These are phyloP conservation scores for Apis dorsata DNA, from an alignment of 1,140 invertebrate species.

Conservation along the genomic window DNA sequence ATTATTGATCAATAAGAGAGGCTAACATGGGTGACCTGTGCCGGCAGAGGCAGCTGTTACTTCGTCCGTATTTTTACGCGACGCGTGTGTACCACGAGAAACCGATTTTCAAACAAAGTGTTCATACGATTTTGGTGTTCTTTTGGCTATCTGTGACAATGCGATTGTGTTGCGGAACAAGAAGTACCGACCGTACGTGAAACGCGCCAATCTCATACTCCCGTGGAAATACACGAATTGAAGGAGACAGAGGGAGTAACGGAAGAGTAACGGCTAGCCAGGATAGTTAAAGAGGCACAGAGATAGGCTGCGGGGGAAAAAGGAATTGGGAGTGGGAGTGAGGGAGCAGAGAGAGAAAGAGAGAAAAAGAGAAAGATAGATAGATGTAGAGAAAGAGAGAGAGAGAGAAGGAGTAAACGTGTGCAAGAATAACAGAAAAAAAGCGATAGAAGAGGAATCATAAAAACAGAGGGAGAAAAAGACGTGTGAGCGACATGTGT, in stretches of 20 bases:
- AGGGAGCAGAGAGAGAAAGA: neutral
- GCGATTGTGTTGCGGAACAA: neutral
- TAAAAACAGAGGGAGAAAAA: slow-evolving; percentile 35
- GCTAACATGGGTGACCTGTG: slow-evolving; percentile 74
- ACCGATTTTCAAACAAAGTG: slow-evolving; percentile 34
- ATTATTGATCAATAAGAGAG: slow-evolving; percentile 78
- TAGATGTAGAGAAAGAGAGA: neutral
- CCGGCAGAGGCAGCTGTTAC: slow-evolving; percentile 76
- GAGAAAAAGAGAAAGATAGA: neutral
- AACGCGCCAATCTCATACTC: slow-evolving; percentile 17
- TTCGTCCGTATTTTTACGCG: slow-evolving; percentile 70
- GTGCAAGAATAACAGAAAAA: too few relatives aligned
- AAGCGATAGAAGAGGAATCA: slow-evolving; percentile 9
- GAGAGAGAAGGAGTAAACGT: slow-evolving; percentile 5
- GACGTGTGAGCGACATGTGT: slow-evolving; percentile 60
- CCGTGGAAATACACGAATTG: slow-evolving; percentile 28
- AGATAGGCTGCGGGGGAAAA: slow-evolving; percentile 17
- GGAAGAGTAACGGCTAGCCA: slow-evolving; percentile 29
- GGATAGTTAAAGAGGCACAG: slow-evolving; percentile 22
- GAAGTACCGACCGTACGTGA: slow-evolving; percentile 28
- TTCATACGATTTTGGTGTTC: slow-evolving; percentile 16
- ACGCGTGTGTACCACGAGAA: slow-evolving; percentile 56
- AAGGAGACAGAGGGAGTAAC: slow-evolving; percentile 36
- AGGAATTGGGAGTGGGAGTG: neutral
- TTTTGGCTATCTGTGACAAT: neutral